Percentiles rank a stretch among this genome's conserved stretches.
phyloP scores from a whole-genome alignment of 2,113 vertebrate genomes.

The Thalassoma bifasciatum region DNA sequence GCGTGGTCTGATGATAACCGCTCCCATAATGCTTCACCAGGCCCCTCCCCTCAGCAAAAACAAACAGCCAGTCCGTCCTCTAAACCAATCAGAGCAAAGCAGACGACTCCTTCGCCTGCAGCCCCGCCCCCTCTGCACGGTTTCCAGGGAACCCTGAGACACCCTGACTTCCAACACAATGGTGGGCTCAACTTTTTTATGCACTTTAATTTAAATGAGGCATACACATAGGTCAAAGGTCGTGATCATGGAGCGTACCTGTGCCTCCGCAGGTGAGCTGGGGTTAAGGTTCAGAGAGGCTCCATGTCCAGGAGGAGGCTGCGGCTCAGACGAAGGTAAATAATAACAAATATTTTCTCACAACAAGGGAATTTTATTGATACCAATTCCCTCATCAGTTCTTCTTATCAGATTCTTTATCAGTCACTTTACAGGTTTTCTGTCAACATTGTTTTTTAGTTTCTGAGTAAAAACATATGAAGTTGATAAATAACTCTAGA shows the following conservation, averaged over 20 bases:
- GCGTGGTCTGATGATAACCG: slow-evolving; percentile 29
- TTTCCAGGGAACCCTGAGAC: slow-evolving; percentile 65
- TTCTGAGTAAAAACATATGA: too few relatives aligned
- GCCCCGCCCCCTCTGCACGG: slow-evolving; percentile 38
- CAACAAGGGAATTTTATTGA: too few relatives aligned
- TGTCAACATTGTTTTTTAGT: too few relatives aligned
- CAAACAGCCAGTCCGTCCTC: not conserved
- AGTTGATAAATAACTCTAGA: too few relatives aligned
- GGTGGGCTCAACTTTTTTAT: slow-evolving; percentile 49
- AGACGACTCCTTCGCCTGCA: not conserved
- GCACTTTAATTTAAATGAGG: too few relatives aligned
- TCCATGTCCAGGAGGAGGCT: slow-evolving; percentile 38
- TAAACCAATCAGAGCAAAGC: slow-evolving; percentile 42
- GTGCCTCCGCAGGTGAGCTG: slow-evolving; percentile 60
- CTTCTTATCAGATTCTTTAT: too few relatives aligned
- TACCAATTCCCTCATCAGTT: too few relatives aligned
- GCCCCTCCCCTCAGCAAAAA: slow-evolving; percentile 16
- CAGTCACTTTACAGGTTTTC: too few relatives aligned
- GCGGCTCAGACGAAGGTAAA: slow-evolving; percentile 61
- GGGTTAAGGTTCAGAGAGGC: slow-evolving; percentile 59
- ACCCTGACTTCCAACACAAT: slow-evolving; percentile 77
- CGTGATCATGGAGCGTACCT: not conserved
- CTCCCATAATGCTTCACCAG: not conserved
- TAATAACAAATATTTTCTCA: not conserved
- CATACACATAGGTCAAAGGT: too few relatives aligned